Percentiles rank a stretch among this genome's conserved stretches.
Conservation (phyloP, 2,113 vertebrate species). For the Raphicerus campestris region DNA sequence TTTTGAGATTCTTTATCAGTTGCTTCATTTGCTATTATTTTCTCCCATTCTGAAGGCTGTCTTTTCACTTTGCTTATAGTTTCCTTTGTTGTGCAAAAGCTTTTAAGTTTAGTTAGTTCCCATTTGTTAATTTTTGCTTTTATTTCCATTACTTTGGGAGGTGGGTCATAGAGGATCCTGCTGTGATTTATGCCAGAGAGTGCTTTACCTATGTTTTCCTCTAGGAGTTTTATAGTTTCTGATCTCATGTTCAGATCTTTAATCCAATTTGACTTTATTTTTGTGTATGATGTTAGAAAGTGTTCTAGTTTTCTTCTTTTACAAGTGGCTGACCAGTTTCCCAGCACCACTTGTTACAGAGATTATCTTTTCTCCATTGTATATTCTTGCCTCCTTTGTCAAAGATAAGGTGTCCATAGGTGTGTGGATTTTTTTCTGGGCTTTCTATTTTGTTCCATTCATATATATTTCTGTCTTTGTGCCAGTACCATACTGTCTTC, state of each 20-base stretch:
- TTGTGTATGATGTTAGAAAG: not conserved
- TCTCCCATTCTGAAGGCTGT: not conserved
- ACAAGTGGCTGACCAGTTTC: not conserved
- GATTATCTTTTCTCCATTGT: not conserved
- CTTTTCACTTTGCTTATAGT: not conserved
- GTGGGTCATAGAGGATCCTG: not conserved
- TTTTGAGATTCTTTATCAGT: not conserved
- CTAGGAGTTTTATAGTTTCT: not conserved
- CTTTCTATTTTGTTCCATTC: not conserved
- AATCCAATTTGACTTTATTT: not conserved
- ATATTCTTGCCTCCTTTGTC: not conserved
- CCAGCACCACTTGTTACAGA: not conserved
- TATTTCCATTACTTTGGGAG: not conserved
- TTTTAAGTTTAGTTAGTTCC: not conserved
- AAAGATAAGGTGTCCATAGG: not conserved
- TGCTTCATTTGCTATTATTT: not conserved
- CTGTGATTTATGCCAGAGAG: not conserved
- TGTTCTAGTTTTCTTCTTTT: not conserved
- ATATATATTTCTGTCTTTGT: not conserved
- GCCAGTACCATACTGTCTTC: not conserved
- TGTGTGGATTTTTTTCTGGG: not conserved
- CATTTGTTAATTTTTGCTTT: not conserved
- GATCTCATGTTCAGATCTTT: fast-evolving
- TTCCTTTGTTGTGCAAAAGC: not conserved
- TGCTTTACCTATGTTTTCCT: not conserved